phyloP scores from a whole-genome alignment of 2,888 invertebrate genomes.

The Drosophila parthenogenetica region DNA sequence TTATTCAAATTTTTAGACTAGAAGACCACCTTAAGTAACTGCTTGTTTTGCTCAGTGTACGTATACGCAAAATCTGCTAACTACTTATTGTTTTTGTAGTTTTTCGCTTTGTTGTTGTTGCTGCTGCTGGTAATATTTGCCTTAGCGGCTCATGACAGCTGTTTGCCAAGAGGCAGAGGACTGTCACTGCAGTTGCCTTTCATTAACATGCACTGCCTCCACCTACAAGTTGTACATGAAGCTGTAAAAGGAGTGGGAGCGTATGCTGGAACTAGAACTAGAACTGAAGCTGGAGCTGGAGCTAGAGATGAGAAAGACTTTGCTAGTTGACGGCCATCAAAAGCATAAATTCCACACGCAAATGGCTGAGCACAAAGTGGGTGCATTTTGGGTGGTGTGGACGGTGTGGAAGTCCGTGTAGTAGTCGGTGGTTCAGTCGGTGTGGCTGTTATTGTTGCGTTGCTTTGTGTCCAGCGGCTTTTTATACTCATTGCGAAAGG shows the following conservation, averaged over 20 bases:
- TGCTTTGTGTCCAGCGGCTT: slow-evolving; percentile 33
- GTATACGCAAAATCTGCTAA: slow-evolving; percentile 33
- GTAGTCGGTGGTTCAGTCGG: neutral
- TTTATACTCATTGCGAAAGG: neutral
- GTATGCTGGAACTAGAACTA: neutral
- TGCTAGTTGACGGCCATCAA: slow-evolving; percentile 60
- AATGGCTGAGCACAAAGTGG: slow-evolving; percentile 56
- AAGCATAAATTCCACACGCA: slow-evolving; percentile 79
- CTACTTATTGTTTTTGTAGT: slow-evolving; percentile 7
- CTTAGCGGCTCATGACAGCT: slow-evolving; percentile 51
- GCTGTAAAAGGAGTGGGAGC: neutral
- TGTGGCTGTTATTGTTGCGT: slow-evolving; percentile 4
- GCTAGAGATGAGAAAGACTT: slow-evolving; percentile 22
- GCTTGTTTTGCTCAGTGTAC: neutral
- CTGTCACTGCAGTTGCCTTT: slow-evolving; percentile 70
- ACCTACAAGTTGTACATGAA: neutral
- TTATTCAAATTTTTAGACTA: too few species aligned
- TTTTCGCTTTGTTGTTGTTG: slow-evolving; percentile 7
- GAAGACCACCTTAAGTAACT: too few species aligned
- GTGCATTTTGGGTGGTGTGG: slow-evolving; percentile 15
- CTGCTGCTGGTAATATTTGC: slow-evolving; percentile 22
- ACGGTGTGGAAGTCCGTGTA: too few species aligned
- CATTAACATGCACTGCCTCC: slow-evolving; percentile 64
- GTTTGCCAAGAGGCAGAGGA: slow-evolving; percentile 40
- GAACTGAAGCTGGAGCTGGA: neutral